Base-by-base conservation (phyloP, 2,888 invertebrate species). In the Tuberolachnus salignus region DNA sequence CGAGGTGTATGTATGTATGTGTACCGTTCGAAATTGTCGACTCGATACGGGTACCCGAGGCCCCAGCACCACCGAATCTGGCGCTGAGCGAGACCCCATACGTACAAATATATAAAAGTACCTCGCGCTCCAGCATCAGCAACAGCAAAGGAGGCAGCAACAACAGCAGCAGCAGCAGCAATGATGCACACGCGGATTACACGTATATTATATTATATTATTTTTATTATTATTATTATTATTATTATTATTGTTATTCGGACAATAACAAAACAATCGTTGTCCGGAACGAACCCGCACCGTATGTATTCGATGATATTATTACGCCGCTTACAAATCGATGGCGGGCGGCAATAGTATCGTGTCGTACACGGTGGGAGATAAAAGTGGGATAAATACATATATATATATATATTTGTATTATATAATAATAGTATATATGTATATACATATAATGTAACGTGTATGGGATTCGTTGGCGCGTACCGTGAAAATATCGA, bases 401-500 rank as follows among this genome's bases (percentile, higher is more conserved):
- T n/a, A n/a, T n/a, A n/a, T n/a, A n/a, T n/a, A n/a, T n/a, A 3
- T 4, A 59, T 19, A 19, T n/a, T n/a, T n/a, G n/a, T 46, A 49
- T 23, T 49, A 46, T 66, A 16, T 66, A 44, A 23, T 61, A 42
- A n/a, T n/a, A 34, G 34, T 34, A n/a, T n/a, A n/a, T n/a, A n/a
- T n/a, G 59, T 59, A 59, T 16, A 23, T 34, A 49, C 53, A 57
- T n/a, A 67, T 44, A 61, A 46, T 61, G 46, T 19, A 13, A 14
- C 14, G n/a, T 14, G 61, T 66, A 21, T 46, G 46, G 49, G 63
- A 73, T 63, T 64, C 53, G 63, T 53, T 53, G 44, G 44, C 63
- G 23, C 13, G 73, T 51, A 53, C 73, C 73, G 26, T 73, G 73
- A 73, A 73, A 63, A 63, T 73, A 64, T 73, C 63, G 26, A 73